A percentile compares a stretch with the other conserved stretches of the same genome.
Evolutionary conservation across 2,797 vertebrate species (phyloP).

Genomic region (Thalassophryne amazonica): DNA sequence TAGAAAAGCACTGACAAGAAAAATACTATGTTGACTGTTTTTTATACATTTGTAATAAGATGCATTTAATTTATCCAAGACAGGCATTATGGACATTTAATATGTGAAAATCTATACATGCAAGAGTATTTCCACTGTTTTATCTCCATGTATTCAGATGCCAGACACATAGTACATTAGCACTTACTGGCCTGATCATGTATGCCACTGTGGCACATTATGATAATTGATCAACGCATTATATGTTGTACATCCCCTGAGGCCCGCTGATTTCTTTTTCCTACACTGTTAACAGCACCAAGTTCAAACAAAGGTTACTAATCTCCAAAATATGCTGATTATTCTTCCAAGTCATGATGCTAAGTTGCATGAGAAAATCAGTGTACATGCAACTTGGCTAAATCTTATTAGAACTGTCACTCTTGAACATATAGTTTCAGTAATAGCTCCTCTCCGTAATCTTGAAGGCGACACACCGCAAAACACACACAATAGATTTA

Average conservation of each 20-base stretch:
- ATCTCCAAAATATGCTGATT: slow-evolving; percentile 10
- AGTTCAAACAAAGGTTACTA: slow-evolving; percentile 31
- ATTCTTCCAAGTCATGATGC: background rate
- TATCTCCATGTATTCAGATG: background rate
- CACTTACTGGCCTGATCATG: background rate
- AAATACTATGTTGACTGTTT: background rate
- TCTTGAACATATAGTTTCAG: slow-evolving; percentile 5
- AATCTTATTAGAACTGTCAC: slow-evolving; percentile 25
- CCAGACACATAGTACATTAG: background rate
- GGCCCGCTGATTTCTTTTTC: background rate
- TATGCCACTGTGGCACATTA: slow-evolving; percentile 11
- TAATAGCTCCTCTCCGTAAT: slow-evolving; percentile 17
- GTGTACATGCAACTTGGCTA: background rate
- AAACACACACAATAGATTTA: slow-evolving; percentile 19
- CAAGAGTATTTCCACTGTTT: background rate
- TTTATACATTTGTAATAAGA: background rate
- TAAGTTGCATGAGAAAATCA: background rate
- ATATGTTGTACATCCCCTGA: background rate
- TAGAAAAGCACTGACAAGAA: background rate
- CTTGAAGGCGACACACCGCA: background rate
- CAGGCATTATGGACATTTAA: no score
- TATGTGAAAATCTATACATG: background rate
- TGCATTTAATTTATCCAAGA: no score
- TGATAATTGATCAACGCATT: slow-evolving; percentile 9
- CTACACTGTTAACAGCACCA: background rate